Percentiles rank a stretch among this genome's conserved stretches.
Evolutionary conservation across 2,797 vertebrate genomes (phyloP).

Genomic region (Brachymystax lenok): DNA sequence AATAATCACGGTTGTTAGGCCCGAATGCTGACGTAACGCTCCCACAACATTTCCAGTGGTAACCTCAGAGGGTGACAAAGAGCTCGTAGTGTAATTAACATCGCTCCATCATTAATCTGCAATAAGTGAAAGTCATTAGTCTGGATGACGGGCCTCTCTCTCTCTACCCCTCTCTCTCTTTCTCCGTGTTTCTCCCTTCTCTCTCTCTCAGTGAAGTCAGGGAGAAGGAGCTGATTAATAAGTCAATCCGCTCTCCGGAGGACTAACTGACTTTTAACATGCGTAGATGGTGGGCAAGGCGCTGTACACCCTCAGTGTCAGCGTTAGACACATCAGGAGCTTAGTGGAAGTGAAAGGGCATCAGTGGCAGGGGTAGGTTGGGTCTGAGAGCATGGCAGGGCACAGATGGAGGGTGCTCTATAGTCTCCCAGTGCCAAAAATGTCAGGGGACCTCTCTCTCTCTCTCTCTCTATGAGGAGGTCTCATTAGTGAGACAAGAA

Average conservation of each 20-base stretch:
- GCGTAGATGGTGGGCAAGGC: too few relatives aligned
- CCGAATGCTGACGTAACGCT: not conserved
- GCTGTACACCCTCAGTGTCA: too few relatives aligned
- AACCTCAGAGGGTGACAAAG: conserved; percentile 60
- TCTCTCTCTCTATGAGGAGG: too few relatives aligned
- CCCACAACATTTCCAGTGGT: conserved; percentile 56
- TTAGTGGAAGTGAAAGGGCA: too few relatives aligned
- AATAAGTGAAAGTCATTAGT: conserved; percentile 78
- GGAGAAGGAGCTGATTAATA: conserved; percentile 70
- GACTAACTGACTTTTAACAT: too few relatives aligned
- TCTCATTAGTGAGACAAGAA: too few relatives aligned
- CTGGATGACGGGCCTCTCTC: conserved; percentile 59
- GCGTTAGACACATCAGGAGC: too few relatives aligned
- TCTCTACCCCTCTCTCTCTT: not conserved
- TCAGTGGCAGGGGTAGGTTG: too few relatives aligned
- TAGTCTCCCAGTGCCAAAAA: too few relatives aligned
- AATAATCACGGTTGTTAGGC: not conserved
- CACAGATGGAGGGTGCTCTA: too few relatives aligned
- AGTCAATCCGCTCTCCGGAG: conserved; percentile 64
- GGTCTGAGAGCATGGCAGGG: too few relatives aligned
- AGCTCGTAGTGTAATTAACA: conserved; percentile 73
- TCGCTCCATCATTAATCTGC: conserved; percentile 71
- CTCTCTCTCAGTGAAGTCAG: conserved; percentile 28
- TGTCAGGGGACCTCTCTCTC: too few relatives aligned
- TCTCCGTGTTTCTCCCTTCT: not conserved